Base-by-base conservation (phyloP, 1,140 invertebrate species). In the Leptoteleia sp. region DNA sequence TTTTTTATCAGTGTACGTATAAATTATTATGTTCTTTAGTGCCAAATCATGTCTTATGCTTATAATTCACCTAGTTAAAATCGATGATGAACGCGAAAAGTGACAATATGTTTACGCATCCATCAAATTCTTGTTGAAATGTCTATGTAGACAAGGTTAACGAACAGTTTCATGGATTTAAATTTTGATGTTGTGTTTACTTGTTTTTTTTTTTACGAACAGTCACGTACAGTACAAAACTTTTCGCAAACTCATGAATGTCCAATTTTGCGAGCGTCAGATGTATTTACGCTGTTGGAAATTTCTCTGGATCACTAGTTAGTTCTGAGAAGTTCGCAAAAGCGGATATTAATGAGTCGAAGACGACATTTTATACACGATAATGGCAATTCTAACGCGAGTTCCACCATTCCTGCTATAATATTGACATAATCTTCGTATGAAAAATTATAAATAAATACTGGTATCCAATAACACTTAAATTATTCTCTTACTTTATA, bases 221-320 rank as follows among this genome's bases (percentile, higher is more conserved):
- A 35, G 52, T 65, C 70, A 75, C 70, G 70, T 65, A 43, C 59
- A 17, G 12, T 4, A 7, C 59, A 43, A 57, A 65, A 65, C 61
- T 65, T 64, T 42, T 33, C 37, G 61, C 61, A 57, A 65, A 65
- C 70, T 75, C 70, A 75, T 75, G 70, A 75, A 75, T 75, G 70
- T 65, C 70, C 70, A 75, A 75, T 75, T 65, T 75, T 19, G 59
- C 52, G 33, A 37, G 70, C 16, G 22, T 33, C 42, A 55, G 37
- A 48, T 48, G 43, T 75, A 59, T 65, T 50, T 59, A 42, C 43
- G 19, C 29, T 65, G 25, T 3, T 27, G 33, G 12, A 64, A 37
- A 72, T 61, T 72, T 72, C 57, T 61, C 8, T n/a, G 35, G 67
- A 61, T 45, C 45, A 50, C 13, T 47, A 47, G 62, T 71, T 61